Percentiles rank a stretch among this genome's conserved stretches.
These are phyloP conservation scores for Meta bourneti DNA, from an alignment of 2,888 invertebrate species.

Conservation along the genomic window DNA sequence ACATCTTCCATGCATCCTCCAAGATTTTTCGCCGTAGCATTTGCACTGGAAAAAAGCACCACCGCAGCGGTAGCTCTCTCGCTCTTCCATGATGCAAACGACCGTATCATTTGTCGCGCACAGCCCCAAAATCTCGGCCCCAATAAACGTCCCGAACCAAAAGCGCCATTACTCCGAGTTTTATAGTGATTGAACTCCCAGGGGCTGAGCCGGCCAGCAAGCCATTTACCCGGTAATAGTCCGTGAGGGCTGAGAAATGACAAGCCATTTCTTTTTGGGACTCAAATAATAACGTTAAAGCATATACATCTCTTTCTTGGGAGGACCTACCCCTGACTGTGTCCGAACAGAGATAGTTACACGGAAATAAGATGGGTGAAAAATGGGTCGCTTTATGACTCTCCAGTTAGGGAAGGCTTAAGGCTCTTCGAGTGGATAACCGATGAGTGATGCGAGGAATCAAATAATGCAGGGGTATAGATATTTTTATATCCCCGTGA, in stretches of 20 bases:
- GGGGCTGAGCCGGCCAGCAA: not conserved
- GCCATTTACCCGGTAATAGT: slow-evolving; percentile 32
- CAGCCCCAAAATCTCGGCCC: not conserved
- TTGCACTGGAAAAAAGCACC: slow-evolving; percentile 5
- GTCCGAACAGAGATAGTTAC: slow-evolving; percentile 46
- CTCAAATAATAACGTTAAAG: not conserved
- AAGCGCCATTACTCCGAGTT: slow-evolving; percentile 36
- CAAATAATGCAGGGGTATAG: slow-evolving; percentile 1
- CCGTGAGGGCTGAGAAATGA: slow-evolving; percentile 37
- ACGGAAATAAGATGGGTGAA: slow-evolving; percentile 23
- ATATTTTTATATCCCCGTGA: not conserved
- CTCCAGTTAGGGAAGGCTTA: slow-evolving; percentile 21
- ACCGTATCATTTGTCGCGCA: slow-evolving; percentile 52
- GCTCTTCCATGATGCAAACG: slow-evolving; percentile 34
- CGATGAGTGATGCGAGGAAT: slow-evolving; percentile 31
- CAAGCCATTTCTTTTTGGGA: slow-evolving; percentile 36
- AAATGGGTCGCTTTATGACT: slow-evolving; percentile 62
- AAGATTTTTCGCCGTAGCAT: slow-evolving; percentile 5
- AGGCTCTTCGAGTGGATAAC: not conserved
- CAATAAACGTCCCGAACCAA: slow-evolving; percentile 24
- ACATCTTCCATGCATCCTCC: not conserved
- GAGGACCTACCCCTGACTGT: not conserved
- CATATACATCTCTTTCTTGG: slow-evolving; percentile 16
- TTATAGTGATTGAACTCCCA: slow-evolving; percentile 53
- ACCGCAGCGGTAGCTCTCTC: not conserved